A percentile compares a stretch with the other conserved stretches of the same genome.
These are phyloP conservation scores for Eufriesea mexicana DNA, from an alignment of 1,140 invertebrate genomes.

Conservation along the genomic window DNA sequence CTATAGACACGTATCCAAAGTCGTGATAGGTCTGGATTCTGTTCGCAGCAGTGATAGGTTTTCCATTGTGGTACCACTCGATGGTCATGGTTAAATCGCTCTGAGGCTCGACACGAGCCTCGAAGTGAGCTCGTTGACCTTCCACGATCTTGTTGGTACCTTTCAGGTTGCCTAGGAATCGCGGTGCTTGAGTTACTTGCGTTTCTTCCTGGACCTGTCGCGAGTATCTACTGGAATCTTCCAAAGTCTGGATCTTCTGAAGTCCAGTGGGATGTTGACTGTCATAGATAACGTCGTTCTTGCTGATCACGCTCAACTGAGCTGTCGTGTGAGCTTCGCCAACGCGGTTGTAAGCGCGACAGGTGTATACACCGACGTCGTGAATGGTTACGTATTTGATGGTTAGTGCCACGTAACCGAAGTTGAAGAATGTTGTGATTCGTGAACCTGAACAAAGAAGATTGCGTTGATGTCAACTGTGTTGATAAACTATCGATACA, in stretches of 20 bases:
- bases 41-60: constrained; percentile 91
- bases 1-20: constrained; percentile 97
- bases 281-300: constrained; percentile 92
- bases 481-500: too few relatives aligned
- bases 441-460: constrained; percentile 86
- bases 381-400: constrained; percentile 95
- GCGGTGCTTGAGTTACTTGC: constrained; percentile 89
- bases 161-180: constrained; percentile 93
- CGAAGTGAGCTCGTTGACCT: constrained; percentile 97
- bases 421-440: constrained; percentile 97
- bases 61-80: constrained; percentile 96
- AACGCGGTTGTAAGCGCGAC: constrained; percentile 92
- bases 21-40: constrained; percentile 96
- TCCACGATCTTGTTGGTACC: constrained; percentile 97
- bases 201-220: constrained; percentile 88
- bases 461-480: too few relatives aligned
- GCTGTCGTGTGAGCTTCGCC: constrained; percentile 95
- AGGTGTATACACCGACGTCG: constrained; percentile 96
- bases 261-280: constrained; percentile 93
- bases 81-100: constrained; percentile 93
- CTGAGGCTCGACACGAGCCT: constrained; percentile 96
- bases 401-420: constrained; percentile 97
- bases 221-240: constrained; percentile 90
- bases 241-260: constrained; percentile 94
- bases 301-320: constrained; percentile 92